Evolutionary conservation across 2,888 invertebrate species (phyloP).

Genomic region (Julus scanicus): DNA sequence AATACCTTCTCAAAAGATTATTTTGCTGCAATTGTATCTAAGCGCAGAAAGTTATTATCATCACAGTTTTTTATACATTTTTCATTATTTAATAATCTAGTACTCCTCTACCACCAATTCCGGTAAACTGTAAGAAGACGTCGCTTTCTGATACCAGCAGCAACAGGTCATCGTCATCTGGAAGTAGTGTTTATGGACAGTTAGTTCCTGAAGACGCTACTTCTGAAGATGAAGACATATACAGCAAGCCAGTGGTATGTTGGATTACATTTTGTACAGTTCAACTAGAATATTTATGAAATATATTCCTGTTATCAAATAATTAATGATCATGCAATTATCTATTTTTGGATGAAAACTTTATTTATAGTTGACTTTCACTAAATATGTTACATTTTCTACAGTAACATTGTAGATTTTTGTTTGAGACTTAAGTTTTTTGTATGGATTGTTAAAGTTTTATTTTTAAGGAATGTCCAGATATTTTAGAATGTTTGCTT

Average conservation of each 20-base stretch:
- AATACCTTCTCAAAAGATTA: too few species aligned
- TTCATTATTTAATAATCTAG: too few species aligned
- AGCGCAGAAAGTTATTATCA: too few species aligned
- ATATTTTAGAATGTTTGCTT: not conserved
- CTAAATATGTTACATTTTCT: not conserved
- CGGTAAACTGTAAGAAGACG: constrained; percentile 63
- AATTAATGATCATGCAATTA: not conserved
- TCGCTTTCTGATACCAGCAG: constrained; percentile 60
- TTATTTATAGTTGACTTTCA: not conserved
- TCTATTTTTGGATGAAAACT: constrained; percentile 3
- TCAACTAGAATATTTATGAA: not conserved
- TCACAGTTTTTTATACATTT: too few species aligned
- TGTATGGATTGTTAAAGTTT: not conserved
- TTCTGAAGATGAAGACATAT: constrained; percentile 74
- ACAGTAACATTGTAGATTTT: not conserved
- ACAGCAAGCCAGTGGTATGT: constrained; percentile 76
- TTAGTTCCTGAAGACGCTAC: constrained; percentile 64
- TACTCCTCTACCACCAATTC: constrained; percentile 84
- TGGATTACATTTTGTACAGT: too few species aligned
- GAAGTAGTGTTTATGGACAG: constrained; percentile 70
- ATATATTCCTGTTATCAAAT: too few species aligned
- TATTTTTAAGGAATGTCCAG: not conserved
- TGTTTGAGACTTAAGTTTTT: not conserved
- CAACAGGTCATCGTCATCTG: constrained; percentile 65
- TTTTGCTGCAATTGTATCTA: too few species aligned